These are phyloP conservation scores for Tangara arthus DNA, from an alignment of 2,797 vertebrate species.

Conservation along the genomic window DNA sequence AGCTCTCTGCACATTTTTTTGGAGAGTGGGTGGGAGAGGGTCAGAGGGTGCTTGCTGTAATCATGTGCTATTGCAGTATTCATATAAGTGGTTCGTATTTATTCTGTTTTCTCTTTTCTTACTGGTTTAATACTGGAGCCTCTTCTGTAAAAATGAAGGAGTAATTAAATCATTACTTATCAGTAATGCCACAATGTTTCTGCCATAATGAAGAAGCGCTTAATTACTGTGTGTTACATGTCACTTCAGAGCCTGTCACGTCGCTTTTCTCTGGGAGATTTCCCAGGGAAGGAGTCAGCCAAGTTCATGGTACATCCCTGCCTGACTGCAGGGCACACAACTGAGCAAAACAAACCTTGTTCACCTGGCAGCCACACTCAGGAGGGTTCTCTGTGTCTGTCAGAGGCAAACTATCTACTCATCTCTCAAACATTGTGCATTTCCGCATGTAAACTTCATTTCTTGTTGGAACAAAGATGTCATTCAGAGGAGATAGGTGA, in stretches of 20 bases:
- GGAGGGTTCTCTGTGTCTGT: neutral
- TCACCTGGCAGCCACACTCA: neutral
- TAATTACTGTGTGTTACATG: neutral
- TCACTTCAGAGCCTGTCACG: neutral
- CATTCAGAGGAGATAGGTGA: neutral
- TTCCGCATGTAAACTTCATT: neutral
- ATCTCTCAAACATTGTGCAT: neutral
- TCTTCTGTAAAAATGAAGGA: neutral
- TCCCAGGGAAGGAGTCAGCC: neutral
- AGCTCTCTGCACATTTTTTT: neutral
- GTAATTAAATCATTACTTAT: neutral
- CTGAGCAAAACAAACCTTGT: neutral
- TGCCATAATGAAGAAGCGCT: neutral
- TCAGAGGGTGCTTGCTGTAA: neutral
- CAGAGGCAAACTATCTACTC: neutral
- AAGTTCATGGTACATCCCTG: neutral
- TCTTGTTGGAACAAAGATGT: neutral
- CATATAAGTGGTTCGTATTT: neutral
- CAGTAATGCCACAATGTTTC: neutral
- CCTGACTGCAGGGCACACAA: accelerated
- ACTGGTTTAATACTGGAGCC: neutral
- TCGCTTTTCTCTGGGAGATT: neutral
- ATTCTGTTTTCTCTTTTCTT: neutral
- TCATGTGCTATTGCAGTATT: neutral
- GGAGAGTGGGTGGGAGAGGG: neutral